These are phyloP conservation scores for Geotrypetes seraphini DNA, from an alignment of 2,797 vertebrate species.

Conservation along the genomic window DNA sequence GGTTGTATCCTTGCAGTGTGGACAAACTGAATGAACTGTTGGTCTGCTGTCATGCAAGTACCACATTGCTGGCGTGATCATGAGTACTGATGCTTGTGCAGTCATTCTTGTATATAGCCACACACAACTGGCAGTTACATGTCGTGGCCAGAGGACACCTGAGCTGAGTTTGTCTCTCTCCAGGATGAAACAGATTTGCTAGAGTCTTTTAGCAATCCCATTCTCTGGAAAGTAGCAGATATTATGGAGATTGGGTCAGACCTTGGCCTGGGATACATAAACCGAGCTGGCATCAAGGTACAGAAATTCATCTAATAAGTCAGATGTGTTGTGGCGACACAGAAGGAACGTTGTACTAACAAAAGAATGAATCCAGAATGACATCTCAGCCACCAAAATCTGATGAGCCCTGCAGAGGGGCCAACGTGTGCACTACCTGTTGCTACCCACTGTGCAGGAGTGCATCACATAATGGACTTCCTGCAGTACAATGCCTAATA, in stretches of 20 bases:
- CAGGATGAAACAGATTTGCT: slow-evolving; percentile 79
- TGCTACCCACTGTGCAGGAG: slow-evolving; percentile 60
- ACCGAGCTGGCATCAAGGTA: slow-evolving; percentile 53
- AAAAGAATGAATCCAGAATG: slow-evolving; percentile 82
- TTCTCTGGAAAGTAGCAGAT: slow-evolving; percentile 85
- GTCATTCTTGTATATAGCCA: too few species aligned
- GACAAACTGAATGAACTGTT: too few species aligned
- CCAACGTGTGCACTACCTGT: slow-evolving; percentile 76
- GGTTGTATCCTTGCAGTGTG: too few species aligned
- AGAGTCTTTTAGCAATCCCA: slow-evolving; percentile 79
- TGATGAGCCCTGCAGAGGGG: slow-evolving; percentile 71
- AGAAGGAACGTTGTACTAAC: slow-evolving; percentile 79
- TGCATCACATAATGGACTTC: slow-evolving; percentile 67
- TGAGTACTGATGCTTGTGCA: too few species aligned
- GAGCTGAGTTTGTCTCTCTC: too few species aligned
- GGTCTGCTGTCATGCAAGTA: too few species aligned
- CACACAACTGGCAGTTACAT: too few species aligned
- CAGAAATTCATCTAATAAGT: slow-evolving; percentile 80
- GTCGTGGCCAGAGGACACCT: too few species aligned
- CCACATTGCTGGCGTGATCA: too few species aligned
- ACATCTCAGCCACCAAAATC: slow-evolving; percentile 86
- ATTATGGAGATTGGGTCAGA: slow-evolving; percentile 69
- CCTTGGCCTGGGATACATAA: slow-evolving; percentile 76
- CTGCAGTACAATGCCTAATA: slow-evolving; percentile 79
- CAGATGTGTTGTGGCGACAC: slow-evolving; percentile 72